Evolutionary conservation across 2,113 vertebrate species (phyloP).

Genomic region (cat (Felis catus)): F.catus_Fca126_mat1.0 CM031413.1:165649501-165650000

Average conservation of each 20-base stretch:
- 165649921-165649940: neutral
- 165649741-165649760: neutral
- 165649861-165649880: neutral
- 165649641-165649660: neutral
- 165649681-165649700: neutral
- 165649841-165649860: neutral
- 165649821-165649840: neutral
- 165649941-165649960: neutral
- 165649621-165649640: neutral
- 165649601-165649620: neutral
- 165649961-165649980: neutral
- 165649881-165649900: neutral
- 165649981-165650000: neutral
- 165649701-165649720: neutral
- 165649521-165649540: rapidly evolving
- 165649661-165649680: neutral
- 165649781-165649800: neutral
- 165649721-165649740: neutral
- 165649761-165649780: neutral
- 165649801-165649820: neutral
- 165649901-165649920: neutral
- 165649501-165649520: neutral
- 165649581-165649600: neutral
- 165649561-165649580: neutral
- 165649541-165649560: neutral